These are phyloP conservation scores for Liasis olivaceus DNA, from an alignment of 2,797 vertebrate genomes.

Conservation along the genomic window DNA sequence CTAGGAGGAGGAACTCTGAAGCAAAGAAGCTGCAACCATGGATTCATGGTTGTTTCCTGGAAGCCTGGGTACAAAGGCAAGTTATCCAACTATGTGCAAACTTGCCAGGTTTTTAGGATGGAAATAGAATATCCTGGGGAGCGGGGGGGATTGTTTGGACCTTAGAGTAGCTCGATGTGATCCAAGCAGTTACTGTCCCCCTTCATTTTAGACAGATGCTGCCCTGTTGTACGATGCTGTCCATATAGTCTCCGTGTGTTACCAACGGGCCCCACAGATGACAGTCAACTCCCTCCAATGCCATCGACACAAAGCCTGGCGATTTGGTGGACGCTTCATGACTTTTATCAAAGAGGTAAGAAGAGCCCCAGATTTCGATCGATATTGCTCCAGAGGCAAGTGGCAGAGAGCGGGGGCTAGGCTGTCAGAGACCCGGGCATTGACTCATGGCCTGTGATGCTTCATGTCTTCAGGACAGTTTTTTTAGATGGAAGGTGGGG, in stretches of 20 bases:
- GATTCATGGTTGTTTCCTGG: background rate
- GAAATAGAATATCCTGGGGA: background rate
- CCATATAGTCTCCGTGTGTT: slow-evolving; percentile 98
- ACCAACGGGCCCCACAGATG: slow-evolving; percentile 97
- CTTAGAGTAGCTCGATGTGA: background rate
- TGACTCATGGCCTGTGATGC: background rate
- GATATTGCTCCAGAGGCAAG: background rate
- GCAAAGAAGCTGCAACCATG: background rate
- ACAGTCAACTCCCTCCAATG: slow-evolving; percentile 98
- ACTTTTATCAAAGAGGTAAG: slow-evolving; percentile 98
- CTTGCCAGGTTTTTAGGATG: background rate
- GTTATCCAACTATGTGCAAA: background rate
- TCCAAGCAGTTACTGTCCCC: slow-evolving; percentile 76
- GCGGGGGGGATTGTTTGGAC: background rate
- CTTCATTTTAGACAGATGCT: slow-evolving; percentile 95
- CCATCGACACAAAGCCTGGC: slow-evolving; percentile 98
- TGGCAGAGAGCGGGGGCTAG: accelerated
- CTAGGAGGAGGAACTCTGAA: background rate
- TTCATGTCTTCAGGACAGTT: background rate
- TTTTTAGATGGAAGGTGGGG: background rate
- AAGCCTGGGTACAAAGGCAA: background rate
- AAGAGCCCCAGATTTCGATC: background rate
- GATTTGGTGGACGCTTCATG: slow-evolving; percentile 98
- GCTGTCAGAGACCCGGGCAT: background rate
- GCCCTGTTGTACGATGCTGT: slow-evolving; percentile 97